Evolutionary conservation across 2,888 invertebrate species (phyloP).

Genomic region (Cordilura impudica): DNA sequence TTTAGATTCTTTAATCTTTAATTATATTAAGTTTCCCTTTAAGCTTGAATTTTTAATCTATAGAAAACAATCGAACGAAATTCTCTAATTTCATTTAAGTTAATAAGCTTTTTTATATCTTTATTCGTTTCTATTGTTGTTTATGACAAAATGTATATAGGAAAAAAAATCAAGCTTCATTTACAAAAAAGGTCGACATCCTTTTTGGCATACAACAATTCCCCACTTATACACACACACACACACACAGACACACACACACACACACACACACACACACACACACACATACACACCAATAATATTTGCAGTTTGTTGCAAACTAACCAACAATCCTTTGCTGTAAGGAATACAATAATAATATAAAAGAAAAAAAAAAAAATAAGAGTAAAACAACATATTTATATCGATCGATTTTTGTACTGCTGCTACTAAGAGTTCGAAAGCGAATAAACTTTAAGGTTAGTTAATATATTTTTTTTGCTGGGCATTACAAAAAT

Average conservation of each 20-base stretch:
- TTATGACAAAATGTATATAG: constrained; percentile 10
- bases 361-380: not conserved
- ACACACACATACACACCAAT: not conserved
- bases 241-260: not conserved
- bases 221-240: not conserved
- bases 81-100: constrained; percentile 46
- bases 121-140: constrained; percentile 20
- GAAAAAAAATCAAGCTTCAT: constrained; percentile 15
- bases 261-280: not conserved
- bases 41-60: constrained; percentile 32
- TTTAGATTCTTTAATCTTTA: not conserved
- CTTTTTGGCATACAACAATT: constrained; percentile 26
- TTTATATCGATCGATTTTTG: constrained; percentile 12
- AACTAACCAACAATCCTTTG: constrained; percentile 30
- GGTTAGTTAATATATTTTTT: constrained; percentile 20
- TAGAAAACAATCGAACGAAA: constrained; percentile 42
- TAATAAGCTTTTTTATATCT: constrained; percentile 52
- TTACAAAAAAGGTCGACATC: constrained; percentile 45
- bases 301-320: constrained; percentile 29
- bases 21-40: not conserved
- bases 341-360: not conserved
- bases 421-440: too few species aligned
- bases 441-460: constrained; percentile 41
- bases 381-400: not conserved
- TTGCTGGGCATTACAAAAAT: constrained; percentile 37